Percentiles rank a stretch among this genome's conserved stretches.
Evolutionary conservation across 2,113 vertebrate species (phyloP).

Genomic region (Erinaceus europaeus): DNA sequence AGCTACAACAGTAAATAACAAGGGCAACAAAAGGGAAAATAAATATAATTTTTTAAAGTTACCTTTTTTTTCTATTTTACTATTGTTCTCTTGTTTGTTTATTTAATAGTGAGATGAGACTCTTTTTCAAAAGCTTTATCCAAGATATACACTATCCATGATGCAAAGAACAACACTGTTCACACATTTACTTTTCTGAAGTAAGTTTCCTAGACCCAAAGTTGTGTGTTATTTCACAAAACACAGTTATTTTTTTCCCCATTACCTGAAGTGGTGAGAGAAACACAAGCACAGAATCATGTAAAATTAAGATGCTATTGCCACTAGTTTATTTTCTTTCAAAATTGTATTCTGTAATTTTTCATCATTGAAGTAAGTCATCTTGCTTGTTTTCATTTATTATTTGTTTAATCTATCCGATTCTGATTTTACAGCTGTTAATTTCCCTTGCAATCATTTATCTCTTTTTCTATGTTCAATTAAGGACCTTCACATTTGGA

Average conservation of each 20-base stretch:
- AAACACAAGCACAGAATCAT: neutral
- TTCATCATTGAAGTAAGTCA: constrained; percentile 20
- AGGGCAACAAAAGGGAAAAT: neutral
- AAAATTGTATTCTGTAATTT: neutral
- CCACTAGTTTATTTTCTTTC: neutral
- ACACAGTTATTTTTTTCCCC: neutral
- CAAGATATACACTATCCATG: neutral
- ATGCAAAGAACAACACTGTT: neutral
- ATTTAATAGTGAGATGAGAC: neutral
- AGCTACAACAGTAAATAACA: neutral
- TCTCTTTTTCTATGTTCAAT: neutral
- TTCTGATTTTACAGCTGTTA: neutral
- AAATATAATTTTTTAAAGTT: neutral
- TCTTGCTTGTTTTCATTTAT: neutral
- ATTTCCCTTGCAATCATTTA: neutral
- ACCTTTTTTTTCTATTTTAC: neutral
- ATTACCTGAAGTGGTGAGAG: neutral
- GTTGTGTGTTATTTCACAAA: neutral
- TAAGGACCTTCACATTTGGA: neutral
- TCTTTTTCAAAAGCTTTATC: neutral
- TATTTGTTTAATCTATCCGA: neutral
- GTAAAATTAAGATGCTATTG: neutral
- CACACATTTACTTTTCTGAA: neutral
- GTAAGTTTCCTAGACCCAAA: neutral
- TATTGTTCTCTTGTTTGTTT: neutral